phyloP scores from a whole-genome alignment of 2,888 invertebrate genomes.

The Muscina levida region DNA sequence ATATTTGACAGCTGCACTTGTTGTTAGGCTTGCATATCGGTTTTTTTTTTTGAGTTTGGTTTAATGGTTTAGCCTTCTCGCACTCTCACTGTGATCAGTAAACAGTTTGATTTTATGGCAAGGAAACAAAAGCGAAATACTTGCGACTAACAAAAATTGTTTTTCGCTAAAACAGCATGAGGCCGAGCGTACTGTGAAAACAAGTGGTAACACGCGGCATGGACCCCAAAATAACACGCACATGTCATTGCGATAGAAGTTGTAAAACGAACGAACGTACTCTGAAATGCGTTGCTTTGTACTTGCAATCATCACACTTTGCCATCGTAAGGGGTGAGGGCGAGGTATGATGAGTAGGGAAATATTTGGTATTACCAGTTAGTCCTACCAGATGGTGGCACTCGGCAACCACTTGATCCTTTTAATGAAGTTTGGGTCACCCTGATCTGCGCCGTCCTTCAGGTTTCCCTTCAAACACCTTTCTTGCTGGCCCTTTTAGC shows the following conservation, averaged over 20 bases:
- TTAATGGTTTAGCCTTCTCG: too few relatives aligned
- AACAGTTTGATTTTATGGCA: too few relatives aligned
- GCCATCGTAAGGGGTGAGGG: too few relatives aligned
- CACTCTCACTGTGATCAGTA: too few relatives aligned
- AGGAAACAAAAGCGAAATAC: neutral
- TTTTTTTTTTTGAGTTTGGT: neutral
- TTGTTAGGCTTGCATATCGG: too few relatives aligned
- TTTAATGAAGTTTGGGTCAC: too few relatives aligned
- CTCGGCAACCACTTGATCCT: too few relatives aligned
- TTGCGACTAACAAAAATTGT: constrained; percentile 39
- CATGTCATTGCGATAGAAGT: constrained; percentile 62
- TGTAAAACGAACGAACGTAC: constrained; percentile 27
- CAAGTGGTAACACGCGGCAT: constrained; percentile 52
- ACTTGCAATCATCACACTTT: constrained; percentile 2
- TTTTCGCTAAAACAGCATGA: constrained; percentile 62
- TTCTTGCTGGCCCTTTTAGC: too few relatives aligned
- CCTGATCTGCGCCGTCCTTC: too few relatives aligned
- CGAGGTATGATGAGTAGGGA: neutral
- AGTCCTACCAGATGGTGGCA: too few relatives aligned
- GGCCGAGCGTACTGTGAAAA: constrained; percentile 32
- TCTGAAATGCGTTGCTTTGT: neutral
- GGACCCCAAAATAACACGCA: constrained; percentile 59
- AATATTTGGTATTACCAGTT: too few relatives aligned
- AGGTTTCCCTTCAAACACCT: too few relatives aligned
- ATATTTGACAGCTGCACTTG: constrained; percentile 66